A percentile compares a stretch with the other conserved stretches of the same genome.
These are phyloP conservation scores for Coccyzus lansbergi DNA, from an alignment of 2,797 vertebrate genomes.

Conservation along the genomic window DNA sequence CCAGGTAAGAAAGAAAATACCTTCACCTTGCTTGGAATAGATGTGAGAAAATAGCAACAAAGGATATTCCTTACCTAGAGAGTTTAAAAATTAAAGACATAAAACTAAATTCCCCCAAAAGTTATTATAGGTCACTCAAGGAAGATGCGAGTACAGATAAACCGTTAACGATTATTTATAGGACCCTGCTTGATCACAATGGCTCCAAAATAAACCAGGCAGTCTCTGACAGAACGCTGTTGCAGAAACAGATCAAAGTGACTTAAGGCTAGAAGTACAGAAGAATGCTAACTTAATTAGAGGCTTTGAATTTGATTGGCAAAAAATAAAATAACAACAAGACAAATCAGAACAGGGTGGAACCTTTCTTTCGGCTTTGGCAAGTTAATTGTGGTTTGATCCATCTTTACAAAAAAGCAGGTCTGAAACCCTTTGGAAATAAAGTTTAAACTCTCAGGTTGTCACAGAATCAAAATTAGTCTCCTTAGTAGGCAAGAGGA, in stretches of 20 bases:
- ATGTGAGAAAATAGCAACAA: background rate
- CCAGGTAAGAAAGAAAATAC: background rate
- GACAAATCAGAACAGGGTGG: background rate
- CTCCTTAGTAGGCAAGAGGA: background rate
- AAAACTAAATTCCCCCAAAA: background rate
- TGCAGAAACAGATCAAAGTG: background rate
- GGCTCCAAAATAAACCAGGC: background rate
- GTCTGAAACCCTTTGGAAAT: background rate
- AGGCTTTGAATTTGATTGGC: background rate
- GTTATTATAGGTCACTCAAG: background rate
- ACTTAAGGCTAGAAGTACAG: background rate
- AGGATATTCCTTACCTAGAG: background rate
- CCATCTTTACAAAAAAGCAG: background rate
- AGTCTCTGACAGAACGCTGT: background rate
- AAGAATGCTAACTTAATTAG: background rate
- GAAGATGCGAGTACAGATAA: background rate
- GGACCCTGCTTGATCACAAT: background rate
- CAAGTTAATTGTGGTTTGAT: background rate
- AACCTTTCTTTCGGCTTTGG: background rate
- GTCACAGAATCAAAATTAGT: background rate
- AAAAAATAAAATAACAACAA: background rate
- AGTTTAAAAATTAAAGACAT: background rate
- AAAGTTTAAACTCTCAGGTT: background rate
- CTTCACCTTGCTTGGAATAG: background rate
- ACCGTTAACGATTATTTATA: rapidly evolving